Percentiles rank a stretch among this genome's conserved stretches.
Evolutionary conservation across 1,140 invertebrate species (phyloP).

Genomic region (Lepidurus arcticus): DNA sequence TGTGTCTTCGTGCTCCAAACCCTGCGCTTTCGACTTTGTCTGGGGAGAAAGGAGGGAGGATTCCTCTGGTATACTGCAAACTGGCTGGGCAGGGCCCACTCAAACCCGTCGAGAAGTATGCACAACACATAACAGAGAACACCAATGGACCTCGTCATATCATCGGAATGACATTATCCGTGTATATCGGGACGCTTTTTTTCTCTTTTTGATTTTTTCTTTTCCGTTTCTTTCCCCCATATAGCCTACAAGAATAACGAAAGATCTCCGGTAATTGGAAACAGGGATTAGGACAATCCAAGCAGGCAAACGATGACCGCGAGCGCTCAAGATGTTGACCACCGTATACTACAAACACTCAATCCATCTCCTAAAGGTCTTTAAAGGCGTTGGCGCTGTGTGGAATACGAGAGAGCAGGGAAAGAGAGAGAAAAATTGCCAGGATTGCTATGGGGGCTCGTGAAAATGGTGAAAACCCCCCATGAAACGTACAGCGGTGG

Average conservation of each 20-base stretch:
- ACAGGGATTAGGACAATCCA: too few species aligned
- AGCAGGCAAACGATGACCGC: too few species aligned
- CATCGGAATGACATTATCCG: too few species aligned
- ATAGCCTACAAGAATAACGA: too few species aligned
- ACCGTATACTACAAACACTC: neutral
- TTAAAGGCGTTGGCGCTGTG: neutral
- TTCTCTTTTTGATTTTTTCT: too few species aligned
- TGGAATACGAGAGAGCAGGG: neutral
- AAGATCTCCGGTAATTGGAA: too few species aligned
- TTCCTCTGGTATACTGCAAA: neutral
- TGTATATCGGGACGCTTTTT: too few species aligned
- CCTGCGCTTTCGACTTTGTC: neutral
- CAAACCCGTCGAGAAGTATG: too few species aligned
- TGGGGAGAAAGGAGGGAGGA: neutral
- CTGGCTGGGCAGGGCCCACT: neutral
- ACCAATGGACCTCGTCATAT: too few species aligned
- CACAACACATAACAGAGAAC: too few species aligned
- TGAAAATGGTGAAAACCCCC: neutral
- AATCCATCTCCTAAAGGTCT: neutral
- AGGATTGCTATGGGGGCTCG: neutral
- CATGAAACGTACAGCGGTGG: neutral
- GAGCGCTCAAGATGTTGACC: neutral
- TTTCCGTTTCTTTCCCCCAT: too few species aligned
- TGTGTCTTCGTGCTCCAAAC: slow-evolving; percentile 13
- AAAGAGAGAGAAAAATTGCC: neutral